Evolutionary conservation across 2,888 invertebrate species (phyloP), one percentile per base, ranked within the genome.

Genomic region (Nomada lathburiana): DNA sequence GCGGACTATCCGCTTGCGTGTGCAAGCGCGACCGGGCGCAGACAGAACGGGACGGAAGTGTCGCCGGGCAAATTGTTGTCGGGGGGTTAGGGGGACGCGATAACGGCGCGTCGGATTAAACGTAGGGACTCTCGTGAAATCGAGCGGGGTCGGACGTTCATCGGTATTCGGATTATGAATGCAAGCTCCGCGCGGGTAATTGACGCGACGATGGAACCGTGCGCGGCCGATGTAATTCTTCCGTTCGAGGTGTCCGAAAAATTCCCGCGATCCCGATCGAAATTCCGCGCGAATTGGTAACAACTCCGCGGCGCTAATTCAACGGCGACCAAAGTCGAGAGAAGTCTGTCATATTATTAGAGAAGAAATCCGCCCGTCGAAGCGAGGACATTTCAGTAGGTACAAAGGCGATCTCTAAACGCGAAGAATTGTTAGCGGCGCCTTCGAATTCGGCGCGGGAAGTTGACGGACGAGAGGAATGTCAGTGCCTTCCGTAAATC

Each of bases 81-180:
- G 13, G 13, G 9, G 23, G 18, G 29, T 10, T 0, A 11, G 0
- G 5, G 20, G 18, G 20, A 23, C 13, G 11, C 69, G 79, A 65
- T 72, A 67, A 72, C 81, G 36, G 75, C 55, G 59, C 52, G 63
- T 36, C 59, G 81, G 47, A 80, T 80, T 75, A 75, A 75, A 73
- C 63, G 77, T 36, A 68, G 60, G 36, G 23, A 72, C 47, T 52
- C 23, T 29, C 42, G 74, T 16, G 70, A 68, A 68, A 77, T 57
- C 50, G 47, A 59, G 50, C 71, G 67, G 42, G 50, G 23, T 7
- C 23, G 23, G 47, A 11, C 67, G 42, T 73, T 72, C 80, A 82
- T 80, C 75, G 82, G 80, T 29, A 65, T 70, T 42, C 63, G 63
- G 81, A 82, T 82, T 82, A 80, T 80, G 71, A 82, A 76, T 75